Evolutionary conservation across 2,888 invertebrate species (phyloP).

Genomic region (Carterocephalus palaemon): DNA sequence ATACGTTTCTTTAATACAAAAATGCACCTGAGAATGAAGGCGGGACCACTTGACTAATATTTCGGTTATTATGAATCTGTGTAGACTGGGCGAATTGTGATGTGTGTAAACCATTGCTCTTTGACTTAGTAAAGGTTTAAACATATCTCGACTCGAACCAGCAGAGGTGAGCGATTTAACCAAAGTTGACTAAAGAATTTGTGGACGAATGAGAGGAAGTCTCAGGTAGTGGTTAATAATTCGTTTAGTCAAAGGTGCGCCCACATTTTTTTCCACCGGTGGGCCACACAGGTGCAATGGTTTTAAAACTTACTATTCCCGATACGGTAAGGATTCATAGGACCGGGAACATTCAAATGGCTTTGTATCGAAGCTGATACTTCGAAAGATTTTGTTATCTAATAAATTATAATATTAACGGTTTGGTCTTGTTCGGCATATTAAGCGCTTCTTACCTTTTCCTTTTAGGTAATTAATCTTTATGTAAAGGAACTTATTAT

Average conservation of each 20-base stretch:
- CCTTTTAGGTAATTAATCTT: neutral
- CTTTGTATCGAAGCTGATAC: conserved; percentile 54
- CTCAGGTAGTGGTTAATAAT: conserved; percentile 76
- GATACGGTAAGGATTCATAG: conserved; percentile 50
- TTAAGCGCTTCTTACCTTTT: conserved; percentile 5
- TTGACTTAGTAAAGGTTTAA: neutral
- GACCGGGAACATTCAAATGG: conserved; percentile 46
- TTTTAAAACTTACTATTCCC: conserved; percentile 72
- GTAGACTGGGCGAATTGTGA: conserved; percentile 35
- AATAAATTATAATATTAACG: conserved; percentile 35
- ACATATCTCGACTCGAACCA: conserved; percentile 16
- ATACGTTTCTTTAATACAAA: conserved; percentile 74
- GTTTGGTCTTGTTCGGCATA: conserved; percentile 21
- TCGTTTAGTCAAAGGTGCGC: conserved; percentile 75
- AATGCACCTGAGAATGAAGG: conserved; percentile 79
- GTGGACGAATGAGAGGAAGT: conserved; percentile 46
- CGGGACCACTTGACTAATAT: conserved; percentile 75
- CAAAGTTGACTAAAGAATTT: conserved; percentile 29
- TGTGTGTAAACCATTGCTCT: conserved; percentile 37
- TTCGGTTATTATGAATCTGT: conserved; percentile 68
- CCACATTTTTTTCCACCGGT: conserved; percentile 62
- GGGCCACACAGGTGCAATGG: conserved; percentile 76
- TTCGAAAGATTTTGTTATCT: conserved; percentile 41
- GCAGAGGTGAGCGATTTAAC: conserved; percentile 38
- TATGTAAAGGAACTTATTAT: too few species aligned